A percentile compares a stretch with the other conserved stretches of the same genome.
These are phyloP conservation scores for Drosophila hamatofila DNA, from an alignment of 2,888 invertebrate species.

Conservation along the genomic window DNA sequence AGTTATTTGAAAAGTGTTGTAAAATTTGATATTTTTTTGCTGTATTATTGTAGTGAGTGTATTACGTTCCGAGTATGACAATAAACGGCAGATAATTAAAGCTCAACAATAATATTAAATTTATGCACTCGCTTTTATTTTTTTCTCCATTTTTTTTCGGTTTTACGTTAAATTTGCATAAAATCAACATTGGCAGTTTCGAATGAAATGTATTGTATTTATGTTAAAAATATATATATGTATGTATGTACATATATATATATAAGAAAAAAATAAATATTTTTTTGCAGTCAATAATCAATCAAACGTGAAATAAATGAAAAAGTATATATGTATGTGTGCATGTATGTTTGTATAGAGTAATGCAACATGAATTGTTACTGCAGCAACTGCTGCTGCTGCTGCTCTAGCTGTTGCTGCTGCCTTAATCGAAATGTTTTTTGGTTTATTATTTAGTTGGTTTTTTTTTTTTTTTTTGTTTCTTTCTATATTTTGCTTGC, in stretches of 20 bases:
- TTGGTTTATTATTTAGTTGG: slow-evolving; percentile 22
- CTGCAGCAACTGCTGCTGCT: slow-evolving; percentile 16
- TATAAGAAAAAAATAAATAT: slow-evolving; percentile 9
- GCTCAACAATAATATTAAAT: slow-evolving; percentile 69
- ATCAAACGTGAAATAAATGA: slow-evolving; percentile 74
- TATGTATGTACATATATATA: no score
- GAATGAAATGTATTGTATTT: slow-evolving; percentile 56
- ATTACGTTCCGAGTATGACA: slow-evolving; percentile 49
- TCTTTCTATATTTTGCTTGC: slow-evolving; percentile 13
- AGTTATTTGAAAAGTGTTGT: slow-evolving; percentile 7
- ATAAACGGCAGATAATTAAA: slow-evolving; percentile 76
- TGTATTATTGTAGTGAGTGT: slow-evolving; percentile 31
- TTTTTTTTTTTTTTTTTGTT: slow-evolving; percentile 2
- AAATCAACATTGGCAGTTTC: slow-evolving; percentile 77
- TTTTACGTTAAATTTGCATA: slow-evolving; percentile 66
- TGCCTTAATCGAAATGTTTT: slow-evolving; percentile 25
- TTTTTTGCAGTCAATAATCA: slow-evolving; percentile 67
- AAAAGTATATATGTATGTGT: slow-evolving; percentile 43
- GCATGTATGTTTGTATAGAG: slow-evolving; percentile 31
- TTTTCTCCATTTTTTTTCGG: slow-evolving; percentile 12
- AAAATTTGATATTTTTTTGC: not conserved
- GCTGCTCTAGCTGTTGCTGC: slow-evolving; percentile 2
- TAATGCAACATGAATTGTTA: slow-evolving; percentile 51
- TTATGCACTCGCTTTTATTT: slow-evolving; percentile 58
- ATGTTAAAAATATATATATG: slow-evolving; percentile 16